Percentiles rank a stretch among this genome's conserved stretches.
Conservation (phyloP, 2,888 invertebrate genomes). For the Balanococcus diminutus region DNA sequence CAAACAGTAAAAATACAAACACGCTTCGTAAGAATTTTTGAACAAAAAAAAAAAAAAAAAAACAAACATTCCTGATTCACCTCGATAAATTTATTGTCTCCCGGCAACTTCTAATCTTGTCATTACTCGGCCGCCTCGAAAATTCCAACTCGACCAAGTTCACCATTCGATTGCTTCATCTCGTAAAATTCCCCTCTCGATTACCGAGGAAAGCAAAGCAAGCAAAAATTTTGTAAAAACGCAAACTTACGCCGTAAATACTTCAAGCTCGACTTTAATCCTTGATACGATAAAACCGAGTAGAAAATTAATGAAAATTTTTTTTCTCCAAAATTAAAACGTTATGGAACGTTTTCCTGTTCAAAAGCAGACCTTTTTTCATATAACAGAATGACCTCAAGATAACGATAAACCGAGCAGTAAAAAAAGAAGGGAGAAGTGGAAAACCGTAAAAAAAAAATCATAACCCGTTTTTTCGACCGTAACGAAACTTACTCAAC, state of each 20-base stretch:
- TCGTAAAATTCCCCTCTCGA: no score
- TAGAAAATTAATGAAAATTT: not conserved
- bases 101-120: no score
- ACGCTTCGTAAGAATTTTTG: no score
- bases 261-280: not conserved
- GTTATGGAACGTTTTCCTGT: not conserved
- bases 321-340: not conserved
- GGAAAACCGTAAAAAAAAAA: not conserved
- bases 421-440: no score
- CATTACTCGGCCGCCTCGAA: no score
- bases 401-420: not conserved
- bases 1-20: no score
- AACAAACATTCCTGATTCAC: no score
- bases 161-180: no score
- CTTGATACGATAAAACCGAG: not conserved
- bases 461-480: not conserved
- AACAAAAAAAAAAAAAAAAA: no score
- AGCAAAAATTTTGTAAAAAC: not conserved
- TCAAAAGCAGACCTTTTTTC: not conserved
- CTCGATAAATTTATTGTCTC: no score
- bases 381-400: not conserved
- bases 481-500: not conserved
- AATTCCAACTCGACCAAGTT: no score
- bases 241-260: not conserved
- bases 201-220: no score